phyloP scores from a whole-genome alignment of 2,113 vertebrate species.

The Chrysemys picta region DNA sequence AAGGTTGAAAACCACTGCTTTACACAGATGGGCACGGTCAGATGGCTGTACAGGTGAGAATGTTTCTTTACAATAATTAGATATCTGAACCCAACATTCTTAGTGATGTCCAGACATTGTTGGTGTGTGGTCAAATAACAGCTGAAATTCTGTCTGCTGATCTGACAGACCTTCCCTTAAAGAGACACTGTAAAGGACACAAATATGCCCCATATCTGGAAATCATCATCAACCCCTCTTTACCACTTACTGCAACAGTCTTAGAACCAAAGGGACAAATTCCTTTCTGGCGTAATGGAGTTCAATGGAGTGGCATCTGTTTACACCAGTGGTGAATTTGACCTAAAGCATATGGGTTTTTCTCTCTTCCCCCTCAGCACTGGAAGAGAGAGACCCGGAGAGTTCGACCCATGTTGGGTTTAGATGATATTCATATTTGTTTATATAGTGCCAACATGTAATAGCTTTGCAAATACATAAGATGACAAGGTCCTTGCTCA shows the following conservation, averaged over 20 bases:
- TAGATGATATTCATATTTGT: background rate
- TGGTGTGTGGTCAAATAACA: background rate
- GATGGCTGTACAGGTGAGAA: background rate
- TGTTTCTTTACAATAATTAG: background rate
- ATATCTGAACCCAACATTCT: background rate
- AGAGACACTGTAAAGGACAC: background rate
- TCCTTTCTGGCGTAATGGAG: background rate
- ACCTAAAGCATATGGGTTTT: background rate
- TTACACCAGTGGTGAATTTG: background rate
- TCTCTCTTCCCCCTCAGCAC: background rate
- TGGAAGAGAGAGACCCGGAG: background rate
- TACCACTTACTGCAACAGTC: background rate
- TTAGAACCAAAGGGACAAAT: background rate
- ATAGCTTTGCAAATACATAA: background rate
- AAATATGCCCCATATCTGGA: background rate
- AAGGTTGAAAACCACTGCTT: background rate
- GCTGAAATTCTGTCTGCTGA: background rate
- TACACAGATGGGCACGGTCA: background rate
- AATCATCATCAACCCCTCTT: background rate
- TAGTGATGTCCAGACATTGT: background rate
- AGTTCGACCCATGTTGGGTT: background rate
- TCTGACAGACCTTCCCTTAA: background rate
- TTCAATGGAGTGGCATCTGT: background rate
- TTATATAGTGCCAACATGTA: background rate
- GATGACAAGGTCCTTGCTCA: background rate